Evolutionary conservation across 2,797 vertebrate genomes (phyloP), one percentile per base, ranked within the genome.

Genomic region (Gobio occitaniae): DNA sequence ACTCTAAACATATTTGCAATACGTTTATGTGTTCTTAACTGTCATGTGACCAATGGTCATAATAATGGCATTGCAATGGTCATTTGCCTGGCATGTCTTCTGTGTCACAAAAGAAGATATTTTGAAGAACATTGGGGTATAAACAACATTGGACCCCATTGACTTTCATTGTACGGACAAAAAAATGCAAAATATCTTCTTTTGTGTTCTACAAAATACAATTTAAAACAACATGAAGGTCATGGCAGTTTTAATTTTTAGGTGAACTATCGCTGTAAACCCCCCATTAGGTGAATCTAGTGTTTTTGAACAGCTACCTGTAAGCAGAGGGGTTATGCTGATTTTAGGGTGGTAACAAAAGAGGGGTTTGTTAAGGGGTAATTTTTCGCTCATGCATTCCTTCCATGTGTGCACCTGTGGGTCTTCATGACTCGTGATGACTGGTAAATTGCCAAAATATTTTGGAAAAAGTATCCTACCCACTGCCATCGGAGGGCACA

Each of bases 401-500:
- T 72, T 61, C 68, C 44, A 44, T 32, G 38, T 79, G 50, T 78
- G 86, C 89, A 89, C 89, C 89, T 89, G 89, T 89, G 86, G 44
- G 81, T 88, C 68, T 75, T 82, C 72, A 21, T 74, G 52, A 48
- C 69, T 56, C 61, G 59, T n/a, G 54, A 79, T 87, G 87, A 84
- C 82, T 87, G 72, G 81, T 82, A 71, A 89, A 84, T 89, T 80
- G 76, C 75, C 66, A 77, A 87, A 88, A 87, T 89, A 89, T 89
- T 88, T 87, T 82, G 84, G 76, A 86, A 89, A 89, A 89, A 68
- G 61, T 87, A 89, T 87, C 84, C 78, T 19, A 38, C 78, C 65
- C 85, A 85, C 59, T 84, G 69, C 87, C 78, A 84, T 88, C 85
- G 81, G 82, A 78, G 78, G 80, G 86, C 86, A 71, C 12, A 66